These are phyloP conservation scores for Deroptyus accipitrinus DNA, from an alignment of 2,113 vertebrate species.

Conservation along the genomic window DNA sequence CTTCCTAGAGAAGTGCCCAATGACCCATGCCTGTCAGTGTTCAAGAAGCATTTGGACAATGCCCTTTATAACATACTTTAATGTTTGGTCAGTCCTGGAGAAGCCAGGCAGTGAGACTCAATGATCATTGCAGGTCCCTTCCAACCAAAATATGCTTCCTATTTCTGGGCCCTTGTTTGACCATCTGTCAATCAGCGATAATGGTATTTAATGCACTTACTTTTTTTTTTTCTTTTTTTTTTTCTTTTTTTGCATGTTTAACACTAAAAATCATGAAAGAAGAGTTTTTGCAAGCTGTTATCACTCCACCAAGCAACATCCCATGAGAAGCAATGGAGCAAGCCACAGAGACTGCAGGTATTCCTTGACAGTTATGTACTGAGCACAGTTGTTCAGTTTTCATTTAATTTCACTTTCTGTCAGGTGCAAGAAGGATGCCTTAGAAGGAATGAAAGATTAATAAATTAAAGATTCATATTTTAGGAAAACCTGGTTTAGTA, in stretches of 20 bases:
- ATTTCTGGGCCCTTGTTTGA: background rate
- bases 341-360: background rate
- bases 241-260: background rate
- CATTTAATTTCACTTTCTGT: background rate
- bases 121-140: background rate
- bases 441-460: background rate
- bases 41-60: background rate
- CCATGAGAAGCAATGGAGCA: background rate
- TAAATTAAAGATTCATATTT: background rate
- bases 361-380: background rate
- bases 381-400: background rate
- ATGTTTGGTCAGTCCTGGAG: background rate
- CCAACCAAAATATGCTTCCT: background rate
- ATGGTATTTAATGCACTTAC: background rate
- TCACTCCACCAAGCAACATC: background rate
- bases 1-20: background rate
- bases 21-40: background rate
- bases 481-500: background rate
- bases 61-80: background rate
- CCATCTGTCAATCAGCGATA: background rate
- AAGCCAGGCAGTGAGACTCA: rapidly evolving
- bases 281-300: background rate
- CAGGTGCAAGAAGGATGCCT: background rate
- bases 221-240: background rate
- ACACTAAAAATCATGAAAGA: background rate